These are phyloP conservation scores for Gymnoscopelus microlampas DNA, from an alignment of 2,797 vertebrate species.

Conservation along the genomic window DNA sequence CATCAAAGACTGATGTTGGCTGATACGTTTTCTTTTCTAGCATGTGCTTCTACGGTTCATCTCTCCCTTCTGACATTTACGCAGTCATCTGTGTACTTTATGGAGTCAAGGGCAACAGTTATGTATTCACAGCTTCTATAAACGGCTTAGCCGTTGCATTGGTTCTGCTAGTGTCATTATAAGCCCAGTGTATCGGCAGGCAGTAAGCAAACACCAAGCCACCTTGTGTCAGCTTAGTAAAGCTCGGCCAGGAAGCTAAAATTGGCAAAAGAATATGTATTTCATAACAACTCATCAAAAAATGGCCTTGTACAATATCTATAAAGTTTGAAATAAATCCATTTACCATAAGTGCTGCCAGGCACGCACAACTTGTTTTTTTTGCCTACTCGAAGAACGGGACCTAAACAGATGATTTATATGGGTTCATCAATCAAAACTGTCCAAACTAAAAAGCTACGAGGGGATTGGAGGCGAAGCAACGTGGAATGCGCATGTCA, in stretches of 20 bases:
- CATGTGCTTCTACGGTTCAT: too few relatives aligned
- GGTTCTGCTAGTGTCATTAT: background rate
- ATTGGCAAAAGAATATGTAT: background rate
- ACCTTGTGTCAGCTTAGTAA: background rate
- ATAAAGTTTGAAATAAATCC: conserved; percentile 23
- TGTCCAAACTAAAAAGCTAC: conserved; percentile 66
- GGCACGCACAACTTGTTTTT: conserved; percentile 31
- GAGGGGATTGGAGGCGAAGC: conserved; percentile 51
- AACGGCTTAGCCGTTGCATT: background rate
- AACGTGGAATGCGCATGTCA: conserved; percentile 62
- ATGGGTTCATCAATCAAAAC: conserved; percentile 65
- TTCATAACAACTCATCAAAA: background rate
- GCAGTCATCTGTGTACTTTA: too few relatives aligned
- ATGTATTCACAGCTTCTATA: background rate
- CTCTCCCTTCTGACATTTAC: too few relatives aligned
- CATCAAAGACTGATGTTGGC: too few relatives aligned
- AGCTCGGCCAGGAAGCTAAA: background rate
- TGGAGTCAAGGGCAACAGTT: too few relatives aligned
- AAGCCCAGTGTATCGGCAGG: background rate
- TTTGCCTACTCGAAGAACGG: conserved; percentile 37
- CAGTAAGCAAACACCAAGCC: background rate
- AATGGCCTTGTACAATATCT: background rate
- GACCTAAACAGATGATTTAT: conserved; percentile 68
- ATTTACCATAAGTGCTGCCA: conserved; percentile 11
- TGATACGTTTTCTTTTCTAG: too few relatives aligned